These are phyloP conservation scores for Lumbricus terrestris DNA, from an alignment of 2,888 invertebrate genomes.

Conservation along the genomic window DNA sequence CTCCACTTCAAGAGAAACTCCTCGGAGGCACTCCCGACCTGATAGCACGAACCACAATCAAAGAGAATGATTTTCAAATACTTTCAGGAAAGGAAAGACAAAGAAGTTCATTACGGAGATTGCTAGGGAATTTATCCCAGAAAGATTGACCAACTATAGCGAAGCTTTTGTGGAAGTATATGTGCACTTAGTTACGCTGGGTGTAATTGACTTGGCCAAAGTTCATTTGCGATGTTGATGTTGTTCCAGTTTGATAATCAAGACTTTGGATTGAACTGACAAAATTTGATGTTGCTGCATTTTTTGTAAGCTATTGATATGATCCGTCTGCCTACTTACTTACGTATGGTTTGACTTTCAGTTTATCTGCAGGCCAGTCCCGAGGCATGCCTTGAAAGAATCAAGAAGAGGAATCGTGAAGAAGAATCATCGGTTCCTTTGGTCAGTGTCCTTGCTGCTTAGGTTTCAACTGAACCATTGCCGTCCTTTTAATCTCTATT, in stretches of 20 bases:
- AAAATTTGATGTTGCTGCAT: not conserved
- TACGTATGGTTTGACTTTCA: constrained; percentile 49
- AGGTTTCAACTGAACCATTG: not conserved
- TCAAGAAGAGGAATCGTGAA: constrained; percentile 73
- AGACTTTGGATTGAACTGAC: not conserved
- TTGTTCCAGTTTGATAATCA: not conserved
- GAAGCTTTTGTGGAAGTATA: too few relatives aligned
- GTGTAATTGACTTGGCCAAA: too few relatives aligned
- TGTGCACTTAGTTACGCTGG: too few relatives aligned
- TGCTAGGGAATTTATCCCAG: too few relatives aligned
- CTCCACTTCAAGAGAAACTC: too few relatives aligned
- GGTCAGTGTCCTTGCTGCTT: constrained; percentile 41
- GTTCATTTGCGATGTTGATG: not conserved
- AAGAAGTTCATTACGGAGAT: too few relatives aligned
- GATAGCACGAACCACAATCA: too few relatives aligned
- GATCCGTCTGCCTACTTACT: not conserved
- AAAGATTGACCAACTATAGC: too few relatives aligned
- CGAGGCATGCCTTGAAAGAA: constrained; percentile 72
- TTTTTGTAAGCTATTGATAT: not conserved
- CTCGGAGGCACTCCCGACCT: too few relatives aligned
- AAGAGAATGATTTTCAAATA: too few relatives aligned
- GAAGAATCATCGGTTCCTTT: constrained; percentile 80
- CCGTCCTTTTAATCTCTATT: not conserved
- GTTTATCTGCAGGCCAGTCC: constrained; percentile 76
- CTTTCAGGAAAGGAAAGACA: too few relatives aligned